Conservation (phyloP, 2,113 vertebrate genomes). For the Peromyscus leucopus region DNA sequence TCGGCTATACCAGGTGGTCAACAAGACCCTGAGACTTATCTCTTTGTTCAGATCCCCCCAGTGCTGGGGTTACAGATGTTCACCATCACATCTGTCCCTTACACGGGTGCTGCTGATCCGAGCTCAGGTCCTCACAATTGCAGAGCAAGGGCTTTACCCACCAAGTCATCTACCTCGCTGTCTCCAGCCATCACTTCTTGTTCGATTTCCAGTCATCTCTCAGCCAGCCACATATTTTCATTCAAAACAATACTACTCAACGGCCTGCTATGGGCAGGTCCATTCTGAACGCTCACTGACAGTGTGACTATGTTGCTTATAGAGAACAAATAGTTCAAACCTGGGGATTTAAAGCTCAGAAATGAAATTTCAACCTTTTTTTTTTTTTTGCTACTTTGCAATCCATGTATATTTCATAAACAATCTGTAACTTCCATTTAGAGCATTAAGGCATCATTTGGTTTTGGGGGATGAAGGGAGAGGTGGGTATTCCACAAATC, state of each 20-base stretch:
- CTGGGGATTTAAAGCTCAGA: neutral
- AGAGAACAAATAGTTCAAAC: neutral
- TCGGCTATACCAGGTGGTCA: neutral
- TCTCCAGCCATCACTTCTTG: neutral
- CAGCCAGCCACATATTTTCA: neutral
- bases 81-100: neutral
- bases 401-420: slow-evolving; percentile 31
- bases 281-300: neutral
- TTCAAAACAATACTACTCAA: neutral
- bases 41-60: neutral
- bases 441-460: slow-evolving; percentile 48
- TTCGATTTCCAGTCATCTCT: neutral
- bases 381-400: slow-evolving; percentile 2
- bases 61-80: neutral
- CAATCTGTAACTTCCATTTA: slow-evolving; percentile 62
- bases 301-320: neutral
- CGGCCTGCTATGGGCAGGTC: neutral
- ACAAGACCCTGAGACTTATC: neutral
- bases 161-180: too few species aligned
- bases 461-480: slow-evolving; percentile 8
- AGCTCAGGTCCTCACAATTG: neutral
- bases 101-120: fast-evolving
- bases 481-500: slow-evolving; percentile 47
- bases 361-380: neutral
- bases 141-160: neutral